phyloP scores from a whole-genome alignment of 2,888 invertebrate species.

The Amphipoea oculea region DNA sequence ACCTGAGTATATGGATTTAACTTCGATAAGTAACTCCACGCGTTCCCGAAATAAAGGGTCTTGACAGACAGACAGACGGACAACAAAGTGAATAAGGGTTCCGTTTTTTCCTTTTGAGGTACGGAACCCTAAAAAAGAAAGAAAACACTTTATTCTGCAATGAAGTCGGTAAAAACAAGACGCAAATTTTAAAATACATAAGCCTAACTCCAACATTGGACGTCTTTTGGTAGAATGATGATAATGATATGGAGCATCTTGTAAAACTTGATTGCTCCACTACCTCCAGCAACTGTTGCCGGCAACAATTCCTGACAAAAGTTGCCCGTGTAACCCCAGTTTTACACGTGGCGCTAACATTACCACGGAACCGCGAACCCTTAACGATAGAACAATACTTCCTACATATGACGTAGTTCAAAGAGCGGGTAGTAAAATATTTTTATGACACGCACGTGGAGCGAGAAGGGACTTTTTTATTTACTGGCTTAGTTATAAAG shows the following conservation, averaged over 20 bases:
- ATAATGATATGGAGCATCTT: neutral
- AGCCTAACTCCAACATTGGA: neutral
- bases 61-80: too few species aligned
- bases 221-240: too few species aligned
- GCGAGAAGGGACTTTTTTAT: conserved; percentile 39
- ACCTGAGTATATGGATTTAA: too few species aligned
- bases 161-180: neutral
- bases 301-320: neutral
- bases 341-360: conserved; percentile 22
- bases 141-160: neutral
- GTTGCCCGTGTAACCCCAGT: conserved; percentile 5
- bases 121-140: neutral
- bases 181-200: neutral
- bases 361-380: conserved; percentile 23
- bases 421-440: conserved; percentile 51
- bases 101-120: too few species aligned
- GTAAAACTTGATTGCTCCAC: neutral
- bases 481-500: conserved; percentile 24
- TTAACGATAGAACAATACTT: conserved; percentile 49
- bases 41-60: too few species aligned
- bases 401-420: conserved; percentile 33
- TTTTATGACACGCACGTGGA: conserved; percentile 59
- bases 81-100: too few species aligned
- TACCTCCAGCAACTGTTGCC: neutral
- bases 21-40: too few species aligned